phyloP scores from a whole-genome alignment of 1,140 invertebrate genomes.

The Bombus superbus region DNA sequence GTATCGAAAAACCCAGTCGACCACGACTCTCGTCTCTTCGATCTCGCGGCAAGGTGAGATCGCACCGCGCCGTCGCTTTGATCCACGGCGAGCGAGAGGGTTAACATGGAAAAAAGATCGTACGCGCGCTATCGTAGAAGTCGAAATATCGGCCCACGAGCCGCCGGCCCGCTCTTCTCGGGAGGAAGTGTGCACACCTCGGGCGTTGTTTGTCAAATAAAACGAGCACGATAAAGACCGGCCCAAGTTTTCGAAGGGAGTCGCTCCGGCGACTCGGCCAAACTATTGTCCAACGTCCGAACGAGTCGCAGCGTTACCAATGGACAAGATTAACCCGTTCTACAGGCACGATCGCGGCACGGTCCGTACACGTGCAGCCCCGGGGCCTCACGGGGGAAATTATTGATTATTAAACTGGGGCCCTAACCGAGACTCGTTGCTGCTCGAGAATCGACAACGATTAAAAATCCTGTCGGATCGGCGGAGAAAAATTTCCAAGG shows the following conservation, averaged over 20 bases:
- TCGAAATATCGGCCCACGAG: no score
- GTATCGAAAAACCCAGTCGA: no score
- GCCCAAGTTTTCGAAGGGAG: slow-evolving; percentile 40
- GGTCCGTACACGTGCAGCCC: slow-evolving; percentile 73
- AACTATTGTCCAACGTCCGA: slow-evolving; percentile 53
- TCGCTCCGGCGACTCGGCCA: not conserved
- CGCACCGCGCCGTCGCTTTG: no score
- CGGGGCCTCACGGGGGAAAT: slow-evolving; percentile 71
- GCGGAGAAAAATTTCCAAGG: not conserved
- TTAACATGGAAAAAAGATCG: no score
- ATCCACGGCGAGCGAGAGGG: no score
- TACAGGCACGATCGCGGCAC: slow-evolving; percentile 59
- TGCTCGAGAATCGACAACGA: not conserved
- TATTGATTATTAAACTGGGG: slow-evolving; percentile 80
- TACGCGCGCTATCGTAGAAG: no score
- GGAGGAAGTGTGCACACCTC: slow-evolving; percentile 64
- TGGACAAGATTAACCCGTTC: slow-evolving; percentile 57
- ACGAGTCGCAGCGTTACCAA: not conserved
- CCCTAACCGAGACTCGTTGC: slow-evolving; percentile 2
- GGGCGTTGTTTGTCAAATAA: slow-evolving; percentile 67
- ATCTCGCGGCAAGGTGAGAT: no score
- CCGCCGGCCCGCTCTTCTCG: not conserved
- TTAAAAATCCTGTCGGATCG: not conserved
- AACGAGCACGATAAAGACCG: slow-evolving; percentile 54
- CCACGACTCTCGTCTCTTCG: no score